Base-by-base conservation (phyloP, 2,888 invertebrate species). In the Ecliptopera silaceata region DNA sequence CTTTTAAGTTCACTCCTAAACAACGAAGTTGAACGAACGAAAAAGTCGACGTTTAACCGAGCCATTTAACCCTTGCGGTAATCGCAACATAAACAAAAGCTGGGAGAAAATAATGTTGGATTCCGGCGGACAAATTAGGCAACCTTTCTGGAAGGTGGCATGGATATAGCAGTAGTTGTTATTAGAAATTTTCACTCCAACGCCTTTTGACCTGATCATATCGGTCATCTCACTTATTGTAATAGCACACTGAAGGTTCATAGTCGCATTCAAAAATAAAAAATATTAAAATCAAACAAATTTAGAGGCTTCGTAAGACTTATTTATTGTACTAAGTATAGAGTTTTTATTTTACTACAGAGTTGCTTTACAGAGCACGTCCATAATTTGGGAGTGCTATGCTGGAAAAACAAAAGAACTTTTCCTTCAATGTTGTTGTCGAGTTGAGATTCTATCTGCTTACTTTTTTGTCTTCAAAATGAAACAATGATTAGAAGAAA, bases 51-150 rank as follows among this genome's bases (percentile, higher is more conserved):
- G 75, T 74, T 81, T 82, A 83, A 87, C 82, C 80, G 86, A 79
- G 81, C 86, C 84, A 88, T 87, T 89, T 87, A 87, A 87, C 85
- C 84, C 84, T 79, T 77, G 75, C 81, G 82, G 87, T 87, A 88
- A 88, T 87, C 85, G 84, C 77, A 86, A 86, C 84, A 84, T 83
- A 89, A 90, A 90, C 88, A 89, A 89, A 87, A 81, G 85, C 66
- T 70, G 75, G 79, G 79, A 78, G 78, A 84, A 87, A 66, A 86
- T 88, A 86, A 87, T 86, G 86, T 82, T 78, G 84, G 87, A 89
- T 87, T 86, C 84, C 84, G 80, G 76, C 80, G 80, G 86, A 88
- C 86, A 88, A 89, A 89, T 89, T 88, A 89, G 86, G 77, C 79
- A 84, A 82, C 88, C 86, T 88, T 88, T 87, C 87, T 81, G 77